Evolutionary conservation across 2,113 vertebrate genomes (phyloP).

Genomic region (chimpanzee (Pan troglodytes)): DNA sequence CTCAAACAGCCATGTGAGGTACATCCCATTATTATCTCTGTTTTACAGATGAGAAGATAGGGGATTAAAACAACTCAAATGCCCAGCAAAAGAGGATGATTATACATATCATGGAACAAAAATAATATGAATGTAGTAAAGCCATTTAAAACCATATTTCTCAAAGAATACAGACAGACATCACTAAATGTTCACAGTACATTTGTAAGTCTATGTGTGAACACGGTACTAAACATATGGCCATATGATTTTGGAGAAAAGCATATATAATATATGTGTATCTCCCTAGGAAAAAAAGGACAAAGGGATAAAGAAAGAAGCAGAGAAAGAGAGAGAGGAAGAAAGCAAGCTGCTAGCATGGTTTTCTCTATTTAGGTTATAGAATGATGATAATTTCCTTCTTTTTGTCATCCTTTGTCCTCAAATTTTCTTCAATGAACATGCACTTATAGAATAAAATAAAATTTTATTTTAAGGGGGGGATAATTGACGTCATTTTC

Average conservation of each 20-base stretch:
- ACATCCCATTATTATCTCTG: neutral
- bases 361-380: neutral
- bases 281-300: neutral
- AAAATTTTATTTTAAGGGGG: slow-evolving; percentile 10
- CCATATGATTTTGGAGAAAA: neutral
- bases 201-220: neutral
- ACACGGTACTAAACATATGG: neutral
- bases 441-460: neutral
- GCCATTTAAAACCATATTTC: neutral
- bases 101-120: neutral
- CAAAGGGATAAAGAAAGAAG: neutral
- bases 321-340: no score
- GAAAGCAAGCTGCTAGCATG: neutral
- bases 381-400: neutral
- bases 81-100: neutral
- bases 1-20: neutral
- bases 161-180: neutral
- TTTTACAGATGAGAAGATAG: slow-evolving; percentile 23
- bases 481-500: slow-evolving; percentile 21
- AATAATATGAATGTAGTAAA: neutral
- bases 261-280: neutral
- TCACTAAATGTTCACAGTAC: neutral
- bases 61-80: neutral
- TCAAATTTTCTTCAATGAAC: slow-evolving; percentile 25
- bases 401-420: slow-evolving; percentile 22